Percentiles rank a stretch among this genome's conserved stretches.
Evolutionary conservation across 2,888 invertebrate species (phyloP).

Genomic region (Doris montereyensis): DNA sequence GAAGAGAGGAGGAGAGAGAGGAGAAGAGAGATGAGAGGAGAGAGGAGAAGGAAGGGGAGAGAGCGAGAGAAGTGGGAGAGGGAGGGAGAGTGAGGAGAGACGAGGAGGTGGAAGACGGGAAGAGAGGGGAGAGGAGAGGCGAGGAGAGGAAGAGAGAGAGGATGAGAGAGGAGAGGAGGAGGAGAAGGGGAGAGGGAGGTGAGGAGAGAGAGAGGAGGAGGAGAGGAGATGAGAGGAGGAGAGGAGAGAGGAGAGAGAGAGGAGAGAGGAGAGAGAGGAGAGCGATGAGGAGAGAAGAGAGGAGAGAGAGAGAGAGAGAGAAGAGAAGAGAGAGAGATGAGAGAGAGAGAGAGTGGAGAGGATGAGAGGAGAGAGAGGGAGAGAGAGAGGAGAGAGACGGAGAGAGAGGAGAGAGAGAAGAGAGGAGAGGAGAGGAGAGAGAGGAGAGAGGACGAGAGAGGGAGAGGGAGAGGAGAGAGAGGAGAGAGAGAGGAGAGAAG

Average conservation of each 20-base stretch:
- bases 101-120: not conserved
- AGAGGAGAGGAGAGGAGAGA: not conserved
- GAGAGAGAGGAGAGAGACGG: not conserved
- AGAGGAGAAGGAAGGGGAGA: not conserved
- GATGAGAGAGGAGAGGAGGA: not conserved
- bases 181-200: not conserved
- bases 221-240: not conserved
- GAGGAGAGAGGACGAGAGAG: not conserved
- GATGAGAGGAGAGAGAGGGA: not conserved
- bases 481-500: not conserved
- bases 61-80: not conserved
- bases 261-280: not conserved
- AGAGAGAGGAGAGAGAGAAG: not conserved
- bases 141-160: not conserved
- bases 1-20: not conserved
- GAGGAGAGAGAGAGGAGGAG: not conserved
- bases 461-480: not conserved
- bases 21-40: not conserved
- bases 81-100: not conserved
- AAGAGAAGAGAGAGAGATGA: not conserved
- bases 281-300: not conserved
- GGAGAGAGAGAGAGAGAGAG: not conserved
- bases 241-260: not conserved
- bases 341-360: not conserved
- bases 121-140: not conserved